These are phyloP conservation scores for Enteromius treurensis DNA, from an alignment of 2,797 vertebrate genomes.

Conservation along the genomic window DNA sequence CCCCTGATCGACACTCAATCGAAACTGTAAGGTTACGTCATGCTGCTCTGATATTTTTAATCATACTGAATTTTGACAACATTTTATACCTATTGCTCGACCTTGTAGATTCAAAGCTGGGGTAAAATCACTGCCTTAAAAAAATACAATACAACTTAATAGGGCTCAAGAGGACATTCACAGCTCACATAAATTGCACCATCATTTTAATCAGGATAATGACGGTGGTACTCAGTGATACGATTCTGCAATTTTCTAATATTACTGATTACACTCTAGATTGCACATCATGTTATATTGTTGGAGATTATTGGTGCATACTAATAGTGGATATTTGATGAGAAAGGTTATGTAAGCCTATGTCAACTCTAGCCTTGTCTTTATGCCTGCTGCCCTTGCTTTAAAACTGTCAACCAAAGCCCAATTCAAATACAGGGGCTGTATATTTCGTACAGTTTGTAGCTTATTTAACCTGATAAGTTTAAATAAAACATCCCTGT, in stretches of 20 bases:
- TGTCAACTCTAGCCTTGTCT: constrained; percentile 33
- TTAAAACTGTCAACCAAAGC: constrained; percentile 7
- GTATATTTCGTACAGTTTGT: not conserved
- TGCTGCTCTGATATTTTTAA: not conserved
- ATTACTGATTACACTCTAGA: constrained; percentile 25
- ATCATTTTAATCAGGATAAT: constrained; percentile 57
- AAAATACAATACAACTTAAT: constrained; percentile 29
- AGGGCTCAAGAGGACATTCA: constrained; percentile 29
- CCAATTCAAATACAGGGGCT: not conserved
- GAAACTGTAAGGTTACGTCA: not conserved
- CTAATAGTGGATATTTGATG: constrained; percentile 48
- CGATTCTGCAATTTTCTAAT: constrained; percentile 46
- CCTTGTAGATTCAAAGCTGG: constrained; percentile 17
- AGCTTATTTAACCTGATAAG: not conserved
- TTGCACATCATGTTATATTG: constrained; percentile 18
- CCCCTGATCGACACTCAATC: not conserved
- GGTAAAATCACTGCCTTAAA: not conserved
- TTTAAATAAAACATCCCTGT: not conserved
- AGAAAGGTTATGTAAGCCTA: constrained; percentile 44
- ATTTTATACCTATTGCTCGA: not conserved
- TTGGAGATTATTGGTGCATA: constrained; percentile 41
- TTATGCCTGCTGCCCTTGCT: not conserved
- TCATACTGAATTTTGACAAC: constrained; percentile 12
- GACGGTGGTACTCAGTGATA: constrained; percentile 56
- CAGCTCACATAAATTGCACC: constrained; percentile 24